Evolutionary conservation across 1,140 invertebrate genomes (phyloP), one percentile per base, ranked within the genome.

Genomic region (Heliconius himera): DNA sequence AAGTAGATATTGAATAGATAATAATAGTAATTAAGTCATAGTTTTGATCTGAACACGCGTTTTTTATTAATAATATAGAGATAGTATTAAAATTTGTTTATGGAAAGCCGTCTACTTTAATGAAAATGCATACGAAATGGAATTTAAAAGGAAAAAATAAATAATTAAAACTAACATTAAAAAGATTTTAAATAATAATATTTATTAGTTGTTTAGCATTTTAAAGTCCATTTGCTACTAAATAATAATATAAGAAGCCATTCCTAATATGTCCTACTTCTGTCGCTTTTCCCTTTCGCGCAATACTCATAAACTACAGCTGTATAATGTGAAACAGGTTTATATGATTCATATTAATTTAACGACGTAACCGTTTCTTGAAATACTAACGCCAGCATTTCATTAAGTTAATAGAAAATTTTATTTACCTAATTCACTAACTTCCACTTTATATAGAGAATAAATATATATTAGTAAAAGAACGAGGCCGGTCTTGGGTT

Each of bases 311-410:
- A 66, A 66, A 66, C 2, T 66, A 66, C 22, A 66, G n/a, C 22
- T 29, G n/a, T 29, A 66, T 66, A 66, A 66, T 26, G 22, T 66
- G 56, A 66, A 66, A 66, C 56, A 66, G 11, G 22, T 29, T 66
- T 66, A 22, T 66, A 66, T 66, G 56, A 29, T 9, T 66, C 56
- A 29, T 66, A 29, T 16, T 66, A 66, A 29, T 26, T 66, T 66
- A 29, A 66, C 56, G 56, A 66, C 56, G n/a, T 66, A 66, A 22
- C 56, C 22, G 56, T 66, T 66, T 66, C 56, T 66, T 66, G 56
- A 26, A 66, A 26, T 66, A 66, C n/a, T 66, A 11, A 26, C 26
- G 20, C 49, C 18, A 51, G 49, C 49, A 51, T 20, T 33, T 16
- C 5, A 51, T 51, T 49, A 49, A 49, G 16, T 5, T 49, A 18